phyloP scores from a whole-genome alignment of 2,888 invertebrate species.

The Cephus sareptanus region DNA sequence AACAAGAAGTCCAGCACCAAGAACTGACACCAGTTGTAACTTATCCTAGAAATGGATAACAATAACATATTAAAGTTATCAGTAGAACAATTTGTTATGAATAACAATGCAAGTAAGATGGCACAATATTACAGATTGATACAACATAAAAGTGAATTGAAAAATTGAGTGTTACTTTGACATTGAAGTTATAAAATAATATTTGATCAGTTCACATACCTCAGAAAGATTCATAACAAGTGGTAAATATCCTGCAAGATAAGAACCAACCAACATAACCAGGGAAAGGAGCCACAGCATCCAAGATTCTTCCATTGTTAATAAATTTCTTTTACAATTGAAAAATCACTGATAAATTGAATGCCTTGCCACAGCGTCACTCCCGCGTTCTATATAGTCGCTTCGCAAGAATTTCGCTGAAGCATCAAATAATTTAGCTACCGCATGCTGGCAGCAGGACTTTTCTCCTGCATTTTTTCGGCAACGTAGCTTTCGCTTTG shows the following conservation, averaged over 20 bases:
- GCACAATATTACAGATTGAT: too few species aligned
- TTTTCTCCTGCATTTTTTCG: slow-evolving; percentile 30
- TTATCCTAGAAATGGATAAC: slow-evolving; percentile 79
- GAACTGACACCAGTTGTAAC: slow-evolving; percentile 90
- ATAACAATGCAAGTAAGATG: not conserved
- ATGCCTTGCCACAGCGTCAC: not conserved
- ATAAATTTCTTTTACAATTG: not conserved
- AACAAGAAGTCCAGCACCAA: slow-evolving; percentile 96
- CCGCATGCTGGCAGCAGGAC: slow-evolving; percentile 16
- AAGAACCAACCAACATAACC: slow-evolving; percentile 97
- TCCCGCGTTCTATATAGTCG: not conserved
- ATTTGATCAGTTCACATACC: slow-evolving; percentile 69
- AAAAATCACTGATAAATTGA: slow-evolving; percentile 2
- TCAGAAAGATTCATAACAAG: slow-evolving; percentile 94
- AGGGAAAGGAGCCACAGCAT: slow-evolving; percentile 85
- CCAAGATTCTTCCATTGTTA: slow-evolving; percentile 83
- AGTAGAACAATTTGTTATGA: not conserved
- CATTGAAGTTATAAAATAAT: not conserved
- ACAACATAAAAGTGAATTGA: not conserved
- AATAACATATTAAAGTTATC: slow-evolving; percentile 13
- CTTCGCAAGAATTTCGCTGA: slow-evolving; percentile 13
- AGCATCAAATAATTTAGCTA: slow-evolving; percentile 15
- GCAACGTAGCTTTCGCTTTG: slow-evolving; percentile 41
- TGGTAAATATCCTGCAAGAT: slow-evolving; percentile 94
- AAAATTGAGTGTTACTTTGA: not conserved